Conservation (phyloP, 2,113 vertebrate genomes). For the Rallus limicola region DNA sequence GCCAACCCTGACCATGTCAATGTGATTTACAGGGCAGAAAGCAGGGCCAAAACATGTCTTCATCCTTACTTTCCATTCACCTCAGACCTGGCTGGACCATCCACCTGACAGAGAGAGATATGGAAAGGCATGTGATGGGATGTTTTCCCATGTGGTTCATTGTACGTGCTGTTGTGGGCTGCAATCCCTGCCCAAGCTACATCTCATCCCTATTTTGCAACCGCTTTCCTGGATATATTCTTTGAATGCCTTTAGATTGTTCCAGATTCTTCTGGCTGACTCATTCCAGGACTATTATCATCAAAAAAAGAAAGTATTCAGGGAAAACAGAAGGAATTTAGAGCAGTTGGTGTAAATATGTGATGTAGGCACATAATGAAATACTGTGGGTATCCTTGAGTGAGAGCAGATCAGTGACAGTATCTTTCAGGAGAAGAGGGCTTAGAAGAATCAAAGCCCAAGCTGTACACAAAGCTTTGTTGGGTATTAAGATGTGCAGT, state of each 20-base stretch:
- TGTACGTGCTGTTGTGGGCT: background rate
- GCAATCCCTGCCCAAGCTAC: background rate
- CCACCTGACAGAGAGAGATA: background rate
- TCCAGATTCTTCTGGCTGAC: background rate
- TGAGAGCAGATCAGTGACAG: background rate
- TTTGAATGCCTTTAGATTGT: background rate
- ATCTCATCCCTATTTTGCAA: background rate
- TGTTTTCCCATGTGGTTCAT: background rate
- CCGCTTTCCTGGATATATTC: background rate
- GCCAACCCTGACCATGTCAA: background rate
- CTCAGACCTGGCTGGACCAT: background rate
- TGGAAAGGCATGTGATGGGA: background rate
- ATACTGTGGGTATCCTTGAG: background rate
- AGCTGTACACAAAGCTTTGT: background rate
- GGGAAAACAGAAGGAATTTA: background rate
- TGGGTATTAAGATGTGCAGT: background rate
- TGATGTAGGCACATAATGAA: background rate
- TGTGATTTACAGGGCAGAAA: background rate
- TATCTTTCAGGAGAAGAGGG: background rate
- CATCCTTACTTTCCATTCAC: background rate
- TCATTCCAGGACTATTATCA: background rate
- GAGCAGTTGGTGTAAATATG: background rate
- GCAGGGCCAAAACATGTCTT: background rate
- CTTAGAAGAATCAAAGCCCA: conserved; percentile 1
- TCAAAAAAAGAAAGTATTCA: background rate